A percentile compares a stretch with the other conserved stretches of the same genome.
phyloP scores from a whole-genome alignment of 2,888 invertebrate genomes.

The Drosophila acutilabella region DNA sequence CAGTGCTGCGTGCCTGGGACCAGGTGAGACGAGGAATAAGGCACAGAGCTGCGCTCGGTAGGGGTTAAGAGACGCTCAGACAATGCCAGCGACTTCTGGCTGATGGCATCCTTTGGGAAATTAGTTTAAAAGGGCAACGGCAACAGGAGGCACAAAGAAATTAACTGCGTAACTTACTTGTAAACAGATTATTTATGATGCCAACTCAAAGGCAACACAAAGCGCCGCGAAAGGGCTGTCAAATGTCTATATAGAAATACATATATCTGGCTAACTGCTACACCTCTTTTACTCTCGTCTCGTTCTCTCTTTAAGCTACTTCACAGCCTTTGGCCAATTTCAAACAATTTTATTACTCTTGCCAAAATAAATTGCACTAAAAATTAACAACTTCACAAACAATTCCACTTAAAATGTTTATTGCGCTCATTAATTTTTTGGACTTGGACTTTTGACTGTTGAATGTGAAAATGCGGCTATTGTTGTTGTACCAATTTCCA shows the following conservation, averaged over 20 bases:
- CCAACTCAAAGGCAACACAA: constrained; percentile 28
- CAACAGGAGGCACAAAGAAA: constrained; percentile 53
- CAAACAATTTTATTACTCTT: constrained; percentile 76
- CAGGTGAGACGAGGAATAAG: neutral
- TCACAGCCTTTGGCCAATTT: constrained; percentile 56
- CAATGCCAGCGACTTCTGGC: constrained; percentile 41
- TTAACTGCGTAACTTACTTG: constrained; percentile 80
- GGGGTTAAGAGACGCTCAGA: neutral
- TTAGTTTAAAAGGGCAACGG: constrained; percentile 75
- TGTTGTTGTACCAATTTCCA: constrained; percentile 15
- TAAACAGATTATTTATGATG: constrained; percentile 79
- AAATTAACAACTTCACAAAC: constrained; percentile 81
- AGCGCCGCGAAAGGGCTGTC: constrained; percentile 37
- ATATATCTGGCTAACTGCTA: constrained; percentile 6
- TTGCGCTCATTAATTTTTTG: constrained; percentile 78
- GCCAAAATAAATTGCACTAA: constrained; percentile 81
- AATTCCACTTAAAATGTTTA: constrained; percentile 82
- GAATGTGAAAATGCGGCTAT: constrained; percentile 41
- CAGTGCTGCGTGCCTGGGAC: constrained; percentile 68
- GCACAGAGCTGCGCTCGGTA: neutral
- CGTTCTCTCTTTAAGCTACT: neutral
- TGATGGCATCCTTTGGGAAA: constrained; percentile 67
- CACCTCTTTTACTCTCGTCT: neutral
- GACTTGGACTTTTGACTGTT: constrained; percentile 60
- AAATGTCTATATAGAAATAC: constrained; percentile 4